Evolutionary conservation across 2,888 invertebrate genomes (phyloP), one percentile per base, ranked within the genome.

Genomic region (Acronicta aceris): DNA sequence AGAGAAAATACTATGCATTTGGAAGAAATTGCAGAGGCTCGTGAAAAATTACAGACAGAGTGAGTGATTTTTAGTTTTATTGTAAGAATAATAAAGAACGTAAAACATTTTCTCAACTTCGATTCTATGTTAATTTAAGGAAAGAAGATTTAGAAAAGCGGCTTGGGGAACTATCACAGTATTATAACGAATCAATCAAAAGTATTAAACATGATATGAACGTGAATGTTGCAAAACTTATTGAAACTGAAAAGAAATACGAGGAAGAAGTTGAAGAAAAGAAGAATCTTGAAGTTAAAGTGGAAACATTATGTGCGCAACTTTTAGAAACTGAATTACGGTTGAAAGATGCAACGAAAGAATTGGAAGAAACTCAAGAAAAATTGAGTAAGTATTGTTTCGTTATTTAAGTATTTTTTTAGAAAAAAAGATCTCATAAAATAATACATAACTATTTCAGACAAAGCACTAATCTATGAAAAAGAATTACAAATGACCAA

Each of bases 61-160:
- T 94, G 82, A 86, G 88, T 81, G 42, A 16, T 6, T n/a, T 38
- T n/a, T 38, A n/a, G n/a, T n/a, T 36, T 13, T 36, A 13, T 36
- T 2, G 38, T 38, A n/a, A 38, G 1, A 38, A n/a, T 38, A 13
- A 1, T 36, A n/a, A n/a, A 36, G 5, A 7, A 4, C 1, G 5
- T 5, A n/a, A 9, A 1, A 7, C 6, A 12, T 10, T 30, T 27
- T 25, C 13, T 16, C 36, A 21, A 53, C 17, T 21, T 21, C 1
- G 6, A 41, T 42, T 61, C 33, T 45, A 30, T 50, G 30, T 42
- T 1, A 13, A 40, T 53, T 55, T 66, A 60, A 94, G 94, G 64
- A 94, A 94, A 81, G 87, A 90, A 79, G 87, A 90, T 43, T 83
- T 94, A 6, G 91, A 91, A 68, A 89, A 82, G 40, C 84, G 85